Percentiles rank a stretch among this genome's conserved stretches.
Conservation (phyloP, 1,140 invertebrate species). For the Ptiloglossa arizonensis region DNA sequence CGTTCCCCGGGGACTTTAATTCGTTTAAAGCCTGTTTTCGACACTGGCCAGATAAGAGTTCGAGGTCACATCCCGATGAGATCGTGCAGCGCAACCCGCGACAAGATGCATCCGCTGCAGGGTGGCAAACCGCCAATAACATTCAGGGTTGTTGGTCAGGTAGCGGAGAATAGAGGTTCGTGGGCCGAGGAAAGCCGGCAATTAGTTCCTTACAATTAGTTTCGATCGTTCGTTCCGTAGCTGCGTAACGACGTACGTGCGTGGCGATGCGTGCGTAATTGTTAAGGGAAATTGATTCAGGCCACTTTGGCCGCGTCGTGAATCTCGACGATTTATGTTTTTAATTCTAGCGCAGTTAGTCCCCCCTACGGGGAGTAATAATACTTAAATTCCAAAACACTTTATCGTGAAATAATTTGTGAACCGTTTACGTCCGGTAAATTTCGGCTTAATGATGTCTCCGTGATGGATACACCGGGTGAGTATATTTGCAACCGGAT, state of each 20-base stretch:
- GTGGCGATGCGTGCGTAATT: not conserved
- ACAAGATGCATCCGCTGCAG: slow-evolving; percentile 50
- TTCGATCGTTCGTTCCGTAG: slow-evolving; percentile 9
- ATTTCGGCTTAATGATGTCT: not conserved
- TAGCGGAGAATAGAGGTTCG: not conserved
- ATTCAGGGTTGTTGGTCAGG: slow-evolving; percentile 40
- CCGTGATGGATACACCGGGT: not conserved
- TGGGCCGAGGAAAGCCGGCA: slow-evolving; percentile 29
- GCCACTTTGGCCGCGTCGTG: not conserved
- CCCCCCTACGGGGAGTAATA: not conserved
- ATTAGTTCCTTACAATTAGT: slow-evolving; percentile 63
- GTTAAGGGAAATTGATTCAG: not conserved
- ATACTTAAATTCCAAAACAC: not conserved
- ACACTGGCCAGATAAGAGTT: slow-evolving; percentile 19
- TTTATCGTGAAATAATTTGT: not conserved
- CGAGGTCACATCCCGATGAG: slow-evolving; percentile 21
- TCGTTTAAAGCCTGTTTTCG: slow-evolving; percentile 17
- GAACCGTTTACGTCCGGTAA: not conserved
- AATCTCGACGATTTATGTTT: not conserved
- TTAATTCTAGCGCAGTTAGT: not conserved
- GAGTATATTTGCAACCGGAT: too few relatives aligned
- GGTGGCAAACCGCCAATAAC: slow-evolving; percentile 64
- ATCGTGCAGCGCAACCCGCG: slow-evolving; percentile 40
- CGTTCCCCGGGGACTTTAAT: not conserved
- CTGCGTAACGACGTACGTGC: not conserved